Evolutionary conservation across 2,888 invertebrate species (phyloP).

Genomic region (Hemaris fuciformis): DNA sequence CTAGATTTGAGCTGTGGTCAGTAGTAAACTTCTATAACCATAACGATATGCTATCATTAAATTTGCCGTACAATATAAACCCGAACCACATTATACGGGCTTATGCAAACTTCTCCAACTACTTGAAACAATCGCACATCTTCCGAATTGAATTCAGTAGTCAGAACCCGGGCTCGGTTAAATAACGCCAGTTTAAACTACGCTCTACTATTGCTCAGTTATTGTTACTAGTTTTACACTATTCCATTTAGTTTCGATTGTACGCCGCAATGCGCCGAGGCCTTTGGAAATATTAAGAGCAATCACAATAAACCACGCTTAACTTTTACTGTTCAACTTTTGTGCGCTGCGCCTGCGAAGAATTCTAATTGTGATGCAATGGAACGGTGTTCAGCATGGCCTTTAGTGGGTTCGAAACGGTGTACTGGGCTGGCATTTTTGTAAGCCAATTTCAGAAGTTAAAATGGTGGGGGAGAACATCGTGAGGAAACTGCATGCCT

Average conservation of each 20-base stretch:
- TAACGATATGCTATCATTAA: no score
- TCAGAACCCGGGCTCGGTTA: not conserved
- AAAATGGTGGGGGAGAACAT: no score
- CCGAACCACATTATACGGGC: not conserved
- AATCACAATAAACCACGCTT: slow-evolving; percentile 60
- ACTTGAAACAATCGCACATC: not conserved
- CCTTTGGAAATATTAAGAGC: slow-evolving; percentile 59
- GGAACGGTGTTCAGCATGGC: not conserved
- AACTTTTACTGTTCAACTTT: slow-evolving; percentile 41
- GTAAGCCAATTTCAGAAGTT: no score
- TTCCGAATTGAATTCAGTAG: not conserved
- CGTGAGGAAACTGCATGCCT: no score
- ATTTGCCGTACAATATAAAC: not conserved
- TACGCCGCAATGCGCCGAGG: slow-evolving; percentile 59
- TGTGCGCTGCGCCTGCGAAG: slow-evolving; percentile 29
- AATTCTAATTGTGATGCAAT: slow-evolving; percentile 4
- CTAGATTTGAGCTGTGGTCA: no score
- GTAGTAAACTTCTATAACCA: no score
- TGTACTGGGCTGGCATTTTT: not conserved
- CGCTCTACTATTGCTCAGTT: slow-evolving; percentile 34
- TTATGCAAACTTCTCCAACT: not conserved
- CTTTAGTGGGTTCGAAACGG: not conserved
- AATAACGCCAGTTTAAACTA: not conserved
- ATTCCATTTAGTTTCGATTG: slow-evolving; percentile 62
- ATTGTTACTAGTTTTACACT: slow-evolving; percentile 61